Evolutionary conservation across 2,888 invertebrate species (phyloP), one percentile per base, ranked within the genome.

Genomic region (Dichetophora obliterata): DNA sequence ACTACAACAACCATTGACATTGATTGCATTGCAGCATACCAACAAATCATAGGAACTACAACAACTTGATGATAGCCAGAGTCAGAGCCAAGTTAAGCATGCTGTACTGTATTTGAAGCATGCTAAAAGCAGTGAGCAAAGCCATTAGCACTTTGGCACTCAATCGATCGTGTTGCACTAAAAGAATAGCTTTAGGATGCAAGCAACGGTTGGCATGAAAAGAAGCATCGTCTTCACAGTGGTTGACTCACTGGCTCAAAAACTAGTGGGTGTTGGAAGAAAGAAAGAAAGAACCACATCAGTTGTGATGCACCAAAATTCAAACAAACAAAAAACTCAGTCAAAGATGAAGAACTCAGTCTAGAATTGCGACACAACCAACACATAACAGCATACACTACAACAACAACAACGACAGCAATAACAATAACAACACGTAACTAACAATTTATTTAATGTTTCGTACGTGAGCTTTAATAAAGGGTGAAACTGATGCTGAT

Each of bases 361-460:
- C 31, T 50, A 66, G 54, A 19, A 22, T 37, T 74, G 63, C 76
- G 65, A 50, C 66, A 72, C 27, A 73, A 50, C 66, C 65, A 76
- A 50, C 31, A 59, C 63, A 16, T 52, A n/a, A 63, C 27, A 31
- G 50, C 11, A 24, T 59, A 16, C 48, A 59, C 16, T 66, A 61
- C 57, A 66, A 72, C 66, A 66, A 50, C 14, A 72, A 37, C 65
- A 72, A 75, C 80, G n/a, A 72, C 48, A 68, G 50, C 16, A 72
- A 61, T 54, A 66, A 72, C 66, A 66, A 50, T n/a, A 72, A 37
- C 65, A 72, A 75, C 80, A 86, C 85, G 85, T 86, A 87, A 86
- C 84, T 87, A 85, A 87, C 86, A 87, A 87, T 86, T 86, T 86
- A 86, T 86, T 87, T 86, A 87, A 87, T 86, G 85, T 82, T 85